Evolutionary conservation across 2,113 vertebrate species (phyloP).

Genomic region (Eptesicus fuscus): DNA sequence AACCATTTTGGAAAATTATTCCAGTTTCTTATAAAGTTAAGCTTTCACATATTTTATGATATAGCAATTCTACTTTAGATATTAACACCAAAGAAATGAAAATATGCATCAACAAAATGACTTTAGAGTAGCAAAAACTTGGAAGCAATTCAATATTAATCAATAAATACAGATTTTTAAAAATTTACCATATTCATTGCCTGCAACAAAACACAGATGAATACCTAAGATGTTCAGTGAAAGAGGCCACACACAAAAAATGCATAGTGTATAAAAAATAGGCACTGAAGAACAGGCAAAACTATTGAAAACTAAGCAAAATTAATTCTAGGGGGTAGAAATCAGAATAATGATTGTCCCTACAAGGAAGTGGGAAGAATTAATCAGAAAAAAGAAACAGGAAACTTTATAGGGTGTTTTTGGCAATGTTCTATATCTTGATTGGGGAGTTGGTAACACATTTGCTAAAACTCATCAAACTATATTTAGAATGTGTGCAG

Average conservation of each 20-base stretch:
- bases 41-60: background rate
- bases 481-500: background rate
- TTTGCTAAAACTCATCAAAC: background rate
- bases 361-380: background rate
- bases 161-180: background rate
- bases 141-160: background rate
- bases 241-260: background rate
- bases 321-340: background rate
- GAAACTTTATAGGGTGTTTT: background rate
- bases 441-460: background rate
- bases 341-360: background rate
- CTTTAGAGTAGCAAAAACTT: background rate
- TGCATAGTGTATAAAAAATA: background rate
- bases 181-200: background rate
- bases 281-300: background rate
- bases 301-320: background rate
- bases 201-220: background rate
- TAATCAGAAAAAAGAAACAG: background rate
- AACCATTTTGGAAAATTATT: background rate
- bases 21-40: background rate
- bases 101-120: background rate
- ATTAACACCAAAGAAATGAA: background rate
- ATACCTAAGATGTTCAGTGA: background rate
- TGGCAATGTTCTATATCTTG: background rate
- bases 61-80: background rate